Evolutionary conservation across 2,888 invertebrate species (phyloP).

Genomic region (Ennomos quercinarius): DNA sequence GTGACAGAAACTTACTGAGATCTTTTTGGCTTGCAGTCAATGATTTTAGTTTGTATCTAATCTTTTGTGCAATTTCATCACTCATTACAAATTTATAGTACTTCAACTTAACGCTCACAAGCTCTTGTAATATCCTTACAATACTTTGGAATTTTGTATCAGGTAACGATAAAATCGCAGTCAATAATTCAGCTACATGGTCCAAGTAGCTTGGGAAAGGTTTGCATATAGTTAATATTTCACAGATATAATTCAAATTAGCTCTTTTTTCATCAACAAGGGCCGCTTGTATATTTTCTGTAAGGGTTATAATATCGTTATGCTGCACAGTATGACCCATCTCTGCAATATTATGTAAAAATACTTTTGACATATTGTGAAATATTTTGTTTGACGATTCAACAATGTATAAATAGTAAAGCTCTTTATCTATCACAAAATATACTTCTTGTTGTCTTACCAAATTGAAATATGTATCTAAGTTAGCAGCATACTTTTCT

Average conservation of each 20-base stretch:
- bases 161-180: slow-evolving; percentile 45
- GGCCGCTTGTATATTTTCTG: not conserved
- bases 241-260: slow-evolving; percentile 11
- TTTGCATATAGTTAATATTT: slow-evolving; percentile 46
- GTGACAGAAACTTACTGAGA: slow-evolving; percentile 37
- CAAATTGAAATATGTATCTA: slow-evolving; percentile 3
- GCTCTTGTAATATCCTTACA: slow-evolving; percentile 24
- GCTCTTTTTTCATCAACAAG: slow-evolving; percentile 7
- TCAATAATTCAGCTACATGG: slow-evolving; percentile 46
- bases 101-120: slow-evolving; percentile 28
- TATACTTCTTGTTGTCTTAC: slow-evolving; percentile 1
- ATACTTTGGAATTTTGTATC: slow-evolving; percentile 40
- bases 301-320: not conserved
- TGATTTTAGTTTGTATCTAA: slow-evolving; percentile 29
- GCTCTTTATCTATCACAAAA: slow-evolving; percentile 6
- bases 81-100: slow-evolving; percentile 43
- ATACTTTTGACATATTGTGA: not conserved
- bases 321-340: not conserved
- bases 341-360: not conserved
- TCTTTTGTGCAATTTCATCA: slow-evolving; percentile 34
- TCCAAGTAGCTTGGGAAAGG: slow-evolving; percentile 52
- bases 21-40: slow-evolving; percentile 20
- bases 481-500: not conserved
- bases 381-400: slow-evolving; percentile 11
- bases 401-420: slow-evolving; percentile 11